Evolutionary conservation across 1,140 invertebrate species (phyloP).

Genomic region (Physella acuta): DNA sequence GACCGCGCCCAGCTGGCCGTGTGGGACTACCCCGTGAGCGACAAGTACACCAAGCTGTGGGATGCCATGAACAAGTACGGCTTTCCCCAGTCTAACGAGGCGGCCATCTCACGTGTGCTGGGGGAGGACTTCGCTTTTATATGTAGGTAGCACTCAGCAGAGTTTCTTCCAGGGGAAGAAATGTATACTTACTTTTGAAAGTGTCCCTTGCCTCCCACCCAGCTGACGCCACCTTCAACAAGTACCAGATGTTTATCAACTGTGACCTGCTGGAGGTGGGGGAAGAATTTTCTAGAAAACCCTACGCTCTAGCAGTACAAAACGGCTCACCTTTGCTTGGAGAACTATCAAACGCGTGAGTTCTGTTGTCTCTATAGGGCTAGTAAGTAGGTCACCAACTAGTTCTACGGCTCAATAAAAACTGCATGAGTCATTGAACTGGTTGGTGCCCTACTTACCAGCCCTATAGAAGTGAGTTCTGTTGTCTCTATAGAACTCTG

Average conservation of each 20-base stretch:
- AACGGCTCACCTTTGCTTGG: slow-evolving; percentile 83
- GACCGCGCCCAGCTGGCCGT: slow-evolving; percentile 91
- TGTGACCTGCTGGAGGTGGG: slow-evolving; percentile 89
- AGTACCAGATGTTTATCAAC: slow-evolving; percentile 81
- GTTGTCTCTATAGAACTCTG: too few species aligned
- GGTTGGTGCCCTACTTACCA: too few species aligned
- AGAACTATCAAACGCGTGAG: slow-evolving; percentile 61
- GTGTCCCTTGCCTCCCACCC: slow-evolving; percentile 29
- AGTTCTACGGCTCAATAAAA: too few species aligned
- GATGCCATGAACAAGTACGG: slow-evolving; percentile 90
- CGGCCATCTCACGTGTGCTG: slow-evolving; percentile 76
- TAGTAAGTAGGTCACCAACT: too few species aligned
- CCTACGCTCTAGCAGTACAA: slow-evolving; percentile 93
- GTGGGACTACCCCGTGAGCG: slow-evolving; percentile 97
- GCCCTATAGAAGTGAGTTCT: too few species aligned
- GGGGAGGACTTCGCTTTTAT: slow-evolving; percentile 83
- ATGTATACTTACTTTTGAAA: background rate
- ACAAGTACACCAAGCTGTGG: slow-evolving; percentile 99
- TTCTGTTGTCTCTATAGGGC: slow-evolving; percentile 44
- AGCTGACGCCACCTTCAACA: slow-evolving; percentile 90
- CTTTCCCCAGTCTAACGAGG: slow-evolving; percentile 75
- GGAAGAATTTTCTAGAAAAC: slow-evolving; percentile 94
- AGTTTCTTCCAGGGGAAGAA: too few species aligned
- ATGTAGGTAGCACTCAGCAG: slow-evolving; percentile 65
- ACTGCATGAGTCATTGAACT: too few species aligned